Evolutionary conservation across 1,140 invertebrate species (phyloP).

Genomic region (Trichomalopsis sarcophagae): DNA sequence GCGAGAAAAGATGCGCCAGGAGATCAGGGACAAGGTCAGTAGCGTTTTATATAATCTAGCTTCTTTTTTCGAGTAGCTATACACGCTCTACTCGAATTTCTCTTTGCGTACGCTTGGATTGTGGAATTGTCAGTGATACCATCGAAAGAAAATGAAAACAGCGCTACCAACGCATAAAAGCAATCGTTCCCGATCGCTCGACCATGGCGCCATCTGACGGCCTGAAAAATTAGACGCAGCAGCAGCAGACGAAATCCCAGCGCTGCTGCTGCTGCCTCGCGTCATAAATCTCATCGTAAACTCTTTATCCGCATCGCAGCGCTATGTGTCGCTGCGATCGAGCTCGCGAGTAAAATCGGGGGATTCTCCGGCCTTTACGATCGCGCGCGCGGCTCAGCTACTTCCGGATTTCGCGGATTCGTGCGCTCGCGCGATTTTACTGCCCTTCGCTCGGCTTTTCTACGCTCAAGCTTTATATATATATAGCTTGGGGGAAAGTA

Average conservation of each 20-base stretch:
- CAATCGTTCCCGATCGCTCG: background rate
- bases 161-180: background rate
- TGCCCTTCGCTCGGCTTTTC: background rate
- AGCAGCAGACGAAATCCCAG: background rate
- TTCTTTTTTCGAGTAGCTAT: background rate
- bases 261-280: background rate
- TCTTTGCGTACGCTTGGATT: background rate
- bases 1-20: slow-evolving; percentile 97
- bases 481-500: background rate
- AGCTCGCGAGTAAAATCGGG: background rate
- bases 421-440: background rate
- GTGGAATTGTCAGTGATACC: background rate
- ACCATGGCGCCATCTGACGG: background rate
- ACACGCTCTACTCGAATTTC: no score
- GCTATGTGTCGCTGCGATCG: background rate
- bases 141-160: background rate
- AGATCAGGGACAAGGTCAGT: slow-evolving; percentile 96
- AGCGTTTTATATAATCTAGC: background rate
- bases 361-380: background rate
- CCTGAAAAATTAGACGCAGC: background rate
- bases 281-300: slow-evolving; percentile 35
- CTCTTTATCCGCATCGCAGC: background rate
- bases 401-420: background rate
- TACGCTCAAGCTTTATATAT: background rate
- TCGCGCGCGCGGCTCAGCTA: background rate